Percentiles rank a stretch among this genome's conserved stretches.
Conservation (phyloP, 2,797 vertebrate species). For the Dromococcyx pavoninus region DNA sequence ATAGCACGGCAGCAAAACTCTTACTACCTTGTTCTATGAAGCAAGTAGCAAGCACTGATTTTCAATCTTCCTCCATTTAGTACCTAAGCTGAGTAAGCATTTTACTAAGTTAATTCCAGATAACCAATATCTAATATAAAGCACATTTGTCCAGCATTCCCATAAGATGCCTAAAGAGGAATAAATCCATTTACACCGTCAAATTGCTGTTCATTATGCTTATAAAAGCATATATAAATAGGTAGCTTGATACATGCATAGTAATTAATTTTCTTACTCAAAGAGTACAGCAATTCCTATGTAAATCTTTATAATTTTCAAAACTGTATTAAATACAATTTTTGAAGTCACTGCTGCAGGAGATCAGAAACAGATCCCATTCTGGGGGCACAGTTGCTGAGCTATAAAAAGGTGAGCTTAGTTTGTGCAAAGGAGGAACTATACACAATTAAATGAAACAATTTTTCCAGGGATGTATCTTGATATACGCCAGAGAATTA, state of each 20-base stretch:
- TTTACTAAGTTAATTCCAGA: background rate
- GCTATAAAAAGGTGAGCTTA: background rate
- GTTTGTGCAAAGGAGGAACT: background rate
- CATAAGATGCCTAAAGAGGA: background rate
- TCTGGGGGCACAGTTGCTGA: rapidly evolving
- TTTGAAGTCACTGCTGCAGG: background rate
- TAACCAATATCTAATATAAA: background rate
- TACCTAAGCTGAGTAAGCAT: background rate
- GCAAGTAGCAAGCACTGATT: background rate
- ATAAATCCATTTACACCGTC: background rate
- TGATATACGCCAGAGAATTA: background rate
- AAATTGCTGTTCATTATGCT: background rate
- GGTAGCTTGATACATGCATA: background rate
- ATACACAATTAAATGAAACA: background rate
- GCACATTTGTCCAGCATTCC: background rate
- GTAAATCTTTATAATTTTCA: background rate
- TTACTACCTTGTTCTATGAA: background rate
- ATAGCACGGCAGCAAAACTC: background rate
- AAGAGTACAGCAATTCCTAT: background rate
- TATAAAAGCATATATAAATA: background rate
- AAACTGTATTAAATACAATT: background rate
- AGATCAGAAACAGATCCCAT: background rate
- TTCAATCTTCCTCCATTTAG: background rate
- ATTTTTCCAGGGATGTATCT: background rate
- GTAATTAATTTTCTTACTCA: background rate